Percentiles rank a stretch among this genome's conserved stretches.
Evolutionary conservation across 2,113 vertebrate species (phyloP).

Genomic region (Arenaria interpres): DNA sequence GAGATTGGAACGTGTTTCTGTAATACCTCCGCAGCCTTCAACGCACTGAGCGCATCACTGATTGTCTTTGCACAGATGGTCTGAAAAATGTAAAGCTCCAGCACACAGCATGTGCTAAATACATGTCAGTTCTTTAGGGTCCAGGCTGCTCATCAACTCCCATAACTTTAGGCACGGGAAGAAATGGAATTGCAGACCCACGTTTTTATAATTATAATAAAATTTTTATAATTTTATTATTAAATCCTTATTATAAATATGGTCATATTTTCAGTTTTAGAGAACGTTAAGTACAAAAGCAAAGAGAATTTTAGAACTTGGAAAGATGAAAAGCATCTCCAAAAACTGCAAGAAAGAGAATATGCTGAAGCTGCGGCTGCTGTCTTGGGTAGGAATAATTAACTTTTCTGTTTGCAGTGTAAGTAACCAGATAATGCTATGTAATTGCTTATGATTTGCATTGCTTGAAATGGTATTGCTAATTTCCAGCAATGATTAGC

Average conservation of each 20-base stretch:
- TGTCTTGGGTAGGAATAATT: slow-evolving; percentile 19
- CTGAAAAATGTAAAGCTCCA: not conserved
- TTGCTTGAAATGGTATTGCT: slow-evolving; percentile 51
- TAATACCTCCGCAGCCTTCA: not conserved
- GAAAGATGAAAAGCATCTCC: slow-evolving; percentile 1
- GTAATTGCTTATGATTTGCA: slow-evolving; percentile 49
- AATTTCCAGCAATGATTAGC: slow-evolving; percentile 53
- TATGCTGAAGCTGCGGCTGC: not conserved
- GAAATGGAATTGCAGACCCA: not conserved
- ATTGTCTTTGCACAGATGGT: not conserved
- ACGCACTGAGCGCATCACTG: not conserved
- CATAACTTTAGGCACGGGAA: not conserved
- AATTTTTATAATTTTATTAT: not conserved
- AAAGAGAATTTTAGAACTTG: not conserved
- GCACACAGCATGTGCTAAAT: not conserved
- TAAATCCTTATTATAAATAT: not conserved
- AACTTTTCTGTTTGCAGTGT: slow-evolving; percentile 16
- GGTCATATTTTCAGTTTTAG: not conserved
- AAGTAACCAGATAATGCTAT: slow-evolving; percentile 58
- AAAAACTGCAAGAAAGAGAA: not conserved
- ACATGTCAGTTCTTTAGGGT: not conserved
- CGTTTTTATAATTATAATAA: no score
- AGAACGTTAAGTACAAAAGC: not conserved
- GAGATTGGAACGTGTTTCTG: not conserved
- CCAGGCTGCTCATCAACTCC: not conserved